Evolutionary conservation across 2,888 invertebrate species (phyloP), one percentile per base, ranked within the genome.

Genomic region (Ceriagrion tenellum): DNA sequence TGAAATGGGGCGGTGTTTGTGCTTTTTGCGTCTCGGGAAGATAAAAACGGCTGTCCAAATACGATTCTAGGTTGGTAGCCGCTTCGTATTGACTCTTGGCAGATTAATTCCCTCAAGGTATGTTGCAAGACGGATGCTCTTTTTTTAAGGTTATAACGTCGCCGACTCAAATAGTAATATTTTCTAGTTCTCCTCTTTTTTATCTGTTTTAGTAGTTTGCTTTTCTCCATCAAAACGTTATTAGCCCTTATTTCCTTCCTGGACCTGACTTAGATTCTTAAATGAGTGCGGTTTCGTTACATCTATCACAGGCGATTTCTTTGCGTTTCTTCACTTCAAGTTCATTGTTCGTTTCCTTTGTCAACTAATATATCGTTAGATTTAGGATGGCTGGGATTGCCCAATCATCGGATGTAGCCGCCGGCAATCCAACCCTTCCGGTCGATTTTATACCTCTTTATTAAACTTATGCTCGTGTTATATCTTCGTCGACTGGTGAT

Each of bases 41-140:
- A 81, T 81, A 81, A 81, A 81, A 81, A 81, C 81, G 81, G 81
- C 81, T 35, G 81, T 81, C 81, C 81, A 81, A 81, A 81, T 81
- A 81, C 35, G 81, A 81, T 81, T 81, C 81, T 81, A 81, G 81
- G 81, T 81, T 81, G 81, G 81, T 81, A 81, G 81, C 35, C 81
- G 10, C 81, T 81, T 35, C 81, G 35, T 81, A 81, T 81, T 81
- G 81, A 81, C 81, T 81, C 81, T 81, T 81, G 81, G 81, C 81
- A 81, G 81, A 81, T 81, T 81, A 35, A 30, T 81, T 81, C 81
- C 81, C 35, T 35, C 12, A 13, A 35, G 81, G 35, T 81, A 81
- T 81, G 81, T 35, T 35, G 81, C 0, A 81, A 81, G 81, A 81
- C 26, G 81, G 35, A 35, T 35, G 13, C 35, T 81, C 12, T 30